phyloP scores from a whole-genome alignment of 2,113 vertebrate genomes.

The Sylvilagus bachmani region DNA sequence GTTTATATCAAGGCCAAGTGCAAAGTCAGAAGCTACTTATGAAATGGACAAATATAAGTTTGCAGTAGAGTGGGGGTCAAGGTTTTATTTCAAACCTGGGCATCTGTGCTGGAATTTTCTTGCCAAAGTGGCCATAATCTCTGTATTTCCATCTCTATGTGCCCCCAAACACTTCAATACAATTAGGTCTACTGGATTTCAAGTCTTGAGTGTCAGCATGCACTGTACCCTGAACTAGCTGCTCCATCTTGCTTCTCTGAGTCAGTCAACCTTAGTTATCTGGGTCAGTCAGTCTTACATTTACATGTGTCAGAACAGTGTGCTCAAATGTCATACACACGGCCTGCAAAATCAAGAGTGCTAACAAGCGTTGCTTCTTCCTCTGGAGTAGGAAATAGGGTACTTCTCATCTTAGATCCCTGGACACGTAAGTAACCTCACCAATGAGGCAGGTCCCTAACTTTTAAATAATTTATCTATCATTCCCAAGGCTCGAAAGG shows the following conservation, averaged over 20 bases:
- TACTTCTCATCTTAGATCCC: neutral
- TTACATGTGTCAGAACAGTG: neutral
- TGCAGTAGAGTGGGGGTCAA: neutral
- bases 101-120: neutral
- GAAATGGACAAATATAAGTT: neutral
- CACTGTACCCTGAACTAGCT: neutral
- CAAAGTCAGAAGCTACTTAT: slow-evolving; percentile 29
- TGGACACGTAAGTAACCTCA: neutral
- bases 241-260: neutral
- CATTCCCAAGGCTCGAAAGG: neutral
- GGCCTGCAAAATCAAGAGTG: neutral
- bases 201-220: neutral
- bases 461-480: neutral
- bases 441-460: neutral
- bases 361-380: neutral
- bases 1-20: no score
- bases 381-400: neutral
- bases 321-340: neutral
- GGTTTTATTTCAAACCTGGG: neutral
- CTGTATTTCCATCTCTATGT: neutral
- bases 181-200: neutral
- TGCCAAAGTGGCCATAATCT: neutral
- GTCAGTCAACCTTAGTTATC: neutral
- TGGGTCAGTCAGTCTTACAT: neutral
- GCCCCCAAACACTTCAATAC: neutral